Evolutionary conservation across 2,888 invertebrate species (phyloP).

Genomic region (Gordius sp.): DNA sequence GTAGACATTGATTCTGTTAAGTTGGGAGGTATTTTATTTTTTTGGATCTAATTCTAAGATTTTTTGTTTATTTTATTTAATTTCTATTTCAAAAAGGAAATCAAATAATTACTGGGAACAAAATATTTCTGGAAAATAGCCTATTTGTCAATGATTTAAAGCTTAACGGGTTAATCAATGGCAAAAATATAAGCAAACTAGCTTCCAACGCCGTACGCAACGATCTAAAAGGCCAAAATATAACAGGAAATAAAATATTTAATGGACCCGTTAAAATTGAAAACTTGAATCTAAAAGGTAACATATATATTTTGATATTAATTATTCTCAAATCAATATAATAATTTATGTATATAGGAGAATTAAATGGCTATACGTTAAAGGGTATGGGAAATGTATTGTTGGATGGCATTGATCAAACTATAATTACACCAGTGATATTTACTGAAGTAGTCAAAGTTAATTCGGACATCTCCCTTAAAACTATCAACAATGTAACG

Average conservation of each 20-base stretch:
- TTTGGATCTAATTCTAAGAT: background rate
- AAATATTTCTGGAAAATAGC: background rate
- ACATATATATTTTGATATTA: background rate
- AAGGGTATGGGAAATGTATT: background rate
- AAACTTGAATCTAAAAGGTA: background rate
- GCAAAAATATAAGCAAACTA: background rate
- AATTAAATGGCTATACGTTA: background rate
- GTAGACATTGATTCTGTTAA: background rate
- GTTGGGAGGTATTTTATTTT: conserved; percentile 1
- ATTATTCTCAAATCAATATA: background rate
- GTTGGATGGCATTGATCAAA: background rate
- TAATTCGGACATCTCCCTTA: background rate
- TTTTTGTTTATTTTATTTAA: conserved; percentile 11
- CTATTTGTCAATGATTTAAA: background rate
- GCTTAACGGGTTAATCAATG: background rate
- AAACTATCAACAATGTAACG: background rate
- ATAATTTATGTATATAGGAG: background rate
- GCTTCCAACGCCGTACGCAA: background rate
- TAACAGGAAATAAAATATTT: background rate
- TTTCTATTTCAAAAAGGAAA: background rate
- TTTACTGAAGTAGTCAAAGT: background rate
- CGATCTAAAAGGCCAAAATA: background rate
- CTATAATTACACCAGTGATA: background rate
- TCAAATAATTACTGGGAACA: conserved; percentile 1
- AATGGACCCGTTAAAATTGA: background rate